Conservation (phyloP, 2,888 invertebrate genomes). For the Dione juno region DNA sequence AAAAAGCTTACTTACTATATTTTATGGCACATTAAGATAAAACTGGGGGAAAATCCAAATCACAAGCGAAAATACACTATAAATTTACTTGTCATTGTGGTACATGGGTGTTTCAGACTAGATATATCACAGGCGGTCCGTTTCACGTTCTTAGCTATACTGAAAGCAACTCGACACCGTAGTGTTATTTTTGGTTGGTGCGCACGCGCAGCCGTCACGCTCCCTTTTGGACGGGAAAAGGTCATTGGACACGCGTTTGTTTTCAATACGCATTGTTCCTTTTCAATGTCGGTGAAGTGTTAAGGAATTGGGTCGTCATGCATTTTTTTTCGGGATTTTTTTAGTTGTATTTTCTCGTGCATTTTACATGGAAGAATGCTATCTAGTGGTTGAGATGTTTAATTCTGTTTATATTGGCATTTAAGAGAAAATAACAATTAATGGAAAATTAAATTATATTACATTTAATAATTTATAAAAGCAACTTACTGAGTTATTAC, state of each 20-base stretch:
- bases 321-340: not conserved
- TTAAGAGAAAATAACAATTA: too few relatives aligned
- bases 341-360: too few relatives aligned
- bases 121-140: constrained; percentile 73
- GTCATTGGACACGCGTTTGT: constrained; percentile 78
- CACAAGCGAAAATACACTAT: constrained; percentile 58
- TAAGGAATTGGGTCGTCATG: constrained; percentile 30
- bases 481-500: too few relatives aligned
- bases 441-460: too few relatives aligned
- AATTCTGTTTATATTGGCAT: too few relatives aligned
- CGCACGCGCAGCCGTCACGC: constrained; percentile 72
- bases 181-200: constrained; percentile 72
- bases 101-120: constrained; percentile 61
- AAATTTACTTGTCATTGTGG: constrained; percentile 75
- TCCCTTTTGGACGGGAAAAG: constrained; percentile 78
- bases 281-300: constrained; percentile 43
- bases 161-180: constrained; percentile 75
- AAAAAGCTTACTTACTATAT: constrained; percentile 74
- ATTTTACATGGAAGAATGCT: too few relatives aligned
- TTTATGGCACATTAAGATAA: constrained; percentile 66
- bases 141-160: constrained; percentile 64
- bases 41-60: constrained; percentile 65
- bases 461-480: too few relatives aligned
- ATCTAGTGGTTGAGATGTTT: too few relatives aligned
- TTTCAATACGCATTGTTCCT: constrained; percentile 48